Conservation (phyloP, 2,113 vertebrate species). For the Syrmaticus mikado region DNA sequence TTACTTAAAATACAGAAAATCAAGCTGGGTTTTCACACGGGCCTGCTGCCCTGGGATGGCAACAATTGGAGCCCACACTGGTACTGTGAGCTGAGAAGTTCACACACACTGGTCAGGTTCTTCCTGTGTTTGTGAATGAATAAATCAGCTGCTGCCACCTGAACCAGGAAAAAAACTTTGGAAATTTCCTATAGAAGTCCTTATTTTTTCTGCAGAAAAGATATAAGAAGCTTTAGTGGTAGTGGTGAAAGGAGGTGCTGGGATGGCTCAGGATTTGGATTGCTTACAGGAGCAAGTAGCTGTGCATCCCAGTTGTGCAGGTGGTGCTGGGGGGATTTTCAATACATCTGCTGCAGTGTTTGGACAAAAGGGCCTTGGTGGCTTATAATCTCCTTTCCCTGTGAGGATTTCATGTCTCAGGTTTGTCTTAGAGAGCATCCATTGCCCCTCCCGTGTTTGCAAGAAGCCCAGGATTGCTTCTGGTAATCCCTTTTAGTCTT, state of each 20-base stretch:
- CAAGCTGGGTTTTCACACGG: background rate
- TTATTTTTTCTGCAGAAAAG: background rate
- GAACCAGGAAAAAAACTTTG: background rate
- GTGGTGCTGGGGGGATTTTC: background rate
- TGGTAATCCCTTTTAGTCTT: background rate
- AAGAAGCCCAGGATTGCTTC: background rate
- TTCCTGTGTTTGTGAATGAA: background rate
- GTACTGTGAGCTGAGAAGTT: background rate
- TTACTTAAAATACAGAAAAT: background rate
- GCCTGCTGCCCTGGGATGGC: rapidly evolving
- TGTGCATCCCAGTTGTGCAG: background rate
- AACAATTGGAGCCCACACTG: rapidly evolving
- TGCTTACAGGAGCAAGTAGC: background rate
- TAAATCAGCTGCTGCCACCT: background rate
- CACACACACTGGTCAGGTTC: rapidly evolving
- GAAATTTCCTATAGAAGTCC: background rate
- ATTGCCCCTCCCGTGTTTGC: background rate
- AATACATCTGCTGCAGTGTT: background rate
- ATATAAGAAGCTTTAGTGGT: background rate
- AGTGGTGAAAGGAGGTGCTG: background rate
- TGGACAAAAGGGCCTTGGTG: background rate
- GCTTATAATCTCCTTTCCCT: background rate
- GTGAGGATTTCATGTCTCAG: background rate
- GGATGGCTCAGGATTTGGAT: background rate
- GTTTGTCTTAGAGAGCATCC: background rate